A percentile compares a stretch with the other conserved stretches of the same genome.
Conservation (phyloP, 2,797 vertebrate genomes). For the Sebastiscus tertius region DNA sequence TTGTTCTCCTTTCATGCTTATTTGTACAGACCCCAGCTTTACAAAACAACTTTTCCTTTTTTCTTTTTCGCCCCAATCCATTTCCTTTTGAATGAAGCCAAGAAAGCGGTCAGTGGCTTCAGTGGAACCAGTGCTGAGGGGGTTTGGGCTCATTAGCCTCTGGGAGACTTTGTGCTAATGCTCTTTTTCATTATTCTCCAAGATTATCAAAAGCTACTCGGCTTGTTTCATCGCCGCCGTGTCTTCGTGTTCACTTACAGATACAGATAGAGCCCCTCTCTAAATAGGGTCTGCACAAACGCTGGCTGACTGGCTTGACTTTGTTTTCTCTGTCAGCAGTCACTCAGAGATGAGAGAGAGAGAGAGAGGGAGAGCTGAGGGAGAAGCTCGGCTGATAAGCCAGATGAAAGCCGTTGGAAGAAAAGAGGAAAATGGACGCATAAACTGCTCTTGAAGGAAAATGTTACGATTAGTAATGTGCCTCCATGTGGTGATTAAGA, state of each 20-base stretch:
- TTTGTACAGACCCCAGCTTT: constrained; percentile 22
- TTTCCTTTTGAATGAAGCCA: constrained; percentile 58
- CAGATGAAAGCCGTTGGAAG: constrained; percentile 38
- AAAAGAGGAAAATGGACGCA: constrained; percentile 17
- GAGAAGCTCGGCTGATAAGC: constrained; percentile 11
- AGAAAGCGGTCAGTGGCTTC: constrained; percentile 35
- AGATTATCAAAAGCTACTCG: constrained; percentile 48
- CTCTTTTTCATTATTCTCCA: constrained; percentile 58
- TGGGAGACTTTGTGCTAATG: constrained; percentile 51
- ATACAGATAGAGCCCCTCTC: background rate
- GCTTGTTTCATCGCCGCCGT: constrained; percentile 1
- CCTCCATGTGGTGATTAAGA: constrained; percentile 50
- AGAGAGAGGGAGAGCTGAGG: constrained; percentile 7
- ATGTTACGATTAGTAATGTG: constrained; percentile 40
- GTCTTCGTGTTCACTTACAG: constrained; percentile 22
- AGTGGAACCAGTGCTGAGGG: constrained; percentile 13
- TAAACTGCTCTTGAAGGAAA: constrained; percentile 36
- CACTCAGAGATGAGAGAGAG: constrained; percentile 13
- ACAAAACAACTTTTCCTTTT: background rate
- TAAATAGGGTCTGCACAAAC: background rate
- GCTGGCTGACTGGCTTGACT: background rate
- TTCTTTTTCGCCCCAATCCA: background rate
- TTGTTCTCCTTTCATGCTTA: constrained; percentile 42
- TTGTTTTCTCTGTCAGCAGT: background rate
- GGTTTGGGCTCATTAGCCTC: constrained; percentile 43